Percentiles rank a stretch among this genome's conserved stretches.
phyloP scores from a whole-genome alignment of 2,888 invertebrate genomes.

The Lepidochrysops patricia region DNA sequence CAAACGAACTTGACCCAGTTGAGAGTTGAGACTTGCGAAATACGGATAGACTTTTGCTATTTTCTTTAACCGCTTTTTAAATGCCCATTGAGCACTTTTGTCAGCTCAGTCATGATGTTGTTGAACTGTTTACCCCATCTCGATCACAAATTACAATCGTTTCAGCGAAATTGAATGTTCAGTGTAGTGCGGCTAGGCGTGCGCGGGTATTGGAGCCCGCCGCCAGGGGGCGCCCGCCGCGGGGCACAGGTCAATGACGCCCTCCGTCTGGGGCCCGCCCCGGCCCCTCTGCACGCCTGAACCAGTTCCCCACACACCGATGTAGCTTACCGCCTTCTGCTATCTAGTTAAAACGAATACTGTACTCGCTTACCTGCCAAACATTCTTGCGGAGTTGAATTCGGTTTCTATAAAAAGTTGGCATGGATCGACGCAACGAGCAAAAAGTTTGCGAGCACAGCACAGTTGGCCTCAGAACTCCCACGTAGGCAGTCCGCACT shows the following conservation, averaged over 20 bases:
- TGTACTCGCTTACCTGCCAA: conserved; percentile 47
- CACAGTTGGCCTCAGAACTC: conserved; percentile 20
- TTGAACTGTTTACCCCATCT: not conserved
- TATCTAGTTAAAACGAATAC: conserved; percentile 52
- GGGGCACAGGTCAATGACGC: conserved; percentile 67
- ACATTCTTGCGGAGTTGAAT: conserved; percentile 45
- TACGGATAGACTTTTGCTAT: too few relatives aligned
- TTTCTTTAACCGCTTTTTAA: not conserved
- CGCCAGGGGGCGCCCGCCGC: conserved; percentile 37
- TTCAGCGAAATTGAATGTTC: conserved; percentile 60
- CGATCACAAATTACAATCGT: conserved; percentile 30
- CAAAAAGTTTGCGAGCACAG: conserved; percentile 14
- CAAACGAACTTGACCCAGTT: conserved; percentile 9
- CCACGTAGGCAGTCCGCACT: conserved; percentile 23
- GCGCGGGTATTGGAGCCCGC: conserved; percentile 34
- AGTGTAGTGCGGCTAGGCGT: conserved; percentile 48
- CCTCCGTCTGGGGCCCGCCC: conserved; percentile 57
- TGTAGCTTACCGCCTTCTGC: conserved; percentile 57
- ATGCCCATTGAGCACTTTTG: not conserved
- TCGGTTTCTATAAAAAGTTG: conserved; percentile 31
- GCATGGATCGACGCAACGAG: conserved; percentile 18
- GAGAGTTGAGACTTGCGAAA: not conserved
- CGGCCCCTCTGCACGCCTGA: conserved; percentile 33
- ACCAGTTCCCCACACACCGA: conserved; percentile 42
- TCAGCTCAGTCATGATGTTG: not conserved